Conservation (phyloP, 2,113 vertebrate genomes). For the Psittacula cyanocephala region DNA sequence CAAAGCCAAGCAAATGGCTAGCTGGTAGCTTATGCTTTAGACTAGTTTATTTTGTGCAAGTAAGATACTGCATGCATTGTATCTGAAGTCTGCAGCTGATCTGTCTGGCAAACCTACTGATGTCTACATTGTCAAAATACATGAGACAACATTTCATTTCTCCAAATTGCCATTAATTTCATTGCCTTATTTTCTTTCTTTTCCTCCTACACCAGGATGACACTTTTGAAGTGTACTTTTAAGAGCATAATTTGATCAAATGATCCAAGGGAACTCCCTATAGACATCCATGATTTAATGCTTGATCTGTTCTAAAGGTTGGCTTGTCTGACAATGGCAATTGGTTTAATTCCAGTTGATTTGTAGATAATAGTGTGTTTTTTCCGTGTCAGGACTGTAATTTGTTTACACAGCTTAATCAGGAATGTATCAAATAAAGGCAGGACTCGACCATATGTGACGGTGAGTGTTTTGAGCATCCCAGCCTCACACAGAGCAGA, state of each 20-base stretch:
- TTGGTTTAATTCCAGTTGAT: slow-evolving; percentile 11
- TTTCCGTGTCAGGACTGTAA: not conserved
- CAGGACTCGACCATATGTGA: not conserved
- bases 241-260: slow-evolving; percentile 65
- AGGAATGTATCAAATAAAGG: not conserved
- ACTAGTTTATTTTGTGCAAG: not conserved
- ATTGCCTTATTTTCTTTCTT: slow-evolving; percentile 65
- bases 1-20: not conserved
- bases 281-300: slow-evolving; percentile 33
- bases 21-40: not conserved
- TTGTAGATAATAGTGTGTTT: slow-evolving; percentile 8
- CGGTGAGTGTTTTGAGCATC: not conserved
- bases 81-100: slow-evolving; percentile 27
- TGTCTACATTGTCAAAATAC: slow-evolving; percentile 69
- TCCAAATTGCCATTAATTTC: slow-evolving; percentile 70
- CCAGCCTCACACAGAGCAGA: accelerated
- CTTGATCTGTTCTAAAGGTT: slow-evolving; percentile 21
- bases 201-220: slow-evolving; percentile 58
- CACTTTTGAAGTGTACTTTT: slow-evolving; percentile 71
- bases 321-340: not conserved
- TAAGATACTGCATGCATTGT: not conserved
- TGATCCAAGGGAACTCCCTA: slow-evolving; percentile 57
- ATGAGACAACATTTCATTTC: slow-evolving; percentile 69
- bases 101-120: slow-evolving; percentile 69
- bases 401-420: not conserved